Percentiles rank a stretch among this genome's conserved stretches.
Conservation (phyloP, 2,797 vertebrate species). For the Potorous gilbertii region DNA sequence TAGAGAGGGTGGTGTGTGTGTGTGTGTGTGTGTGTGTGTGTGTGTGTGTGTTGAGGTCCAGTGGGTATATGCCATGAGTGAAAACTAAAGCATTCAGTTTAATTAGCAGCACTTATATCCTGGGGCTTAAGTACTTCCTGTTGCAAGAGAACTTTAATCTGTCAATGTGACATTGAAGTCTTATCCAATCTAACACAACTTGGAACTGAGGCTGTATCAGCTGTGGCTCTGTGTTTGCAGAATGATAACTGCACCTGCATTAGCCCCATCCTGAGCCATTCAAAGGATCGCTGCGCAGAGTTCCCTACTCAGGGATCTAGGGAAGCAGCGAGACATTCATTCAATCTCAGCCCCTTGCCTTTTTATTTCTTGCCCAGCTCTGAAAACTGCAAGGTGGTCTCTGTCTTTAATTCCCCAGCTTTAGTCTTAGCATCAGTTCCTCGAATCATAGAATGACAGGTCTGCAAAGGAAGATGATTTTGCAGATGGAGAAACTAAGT, state of each 20-base stretch:
- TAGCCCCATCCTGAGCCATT: not conserved
- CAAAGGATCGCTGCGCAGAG: not conserved
- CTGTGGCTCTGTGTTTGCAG: not conserved
- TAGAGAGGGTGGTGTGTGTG: not conserved
- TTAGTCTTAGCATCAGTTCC: not conserved
- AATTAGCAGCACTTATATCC: not conserved
- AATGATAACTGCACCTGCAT: not conserved
- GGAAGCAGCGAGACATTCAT: not conserved
- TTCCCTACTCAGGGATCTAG: not conserved
- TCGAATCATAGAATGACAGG: not conserved
- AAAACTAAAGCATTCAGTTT: not conserved
- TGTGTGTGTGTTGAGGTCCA: not conserved
- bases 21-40: too few relatives aligned
- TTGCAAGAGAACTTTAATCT: conserved; percentile 6
- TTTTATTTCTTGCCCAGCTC: not conserved
- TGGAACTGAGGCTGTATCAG: not conserved
- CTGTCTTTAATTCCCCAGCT: not conserved
- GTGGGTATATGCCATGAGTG: not conserved
- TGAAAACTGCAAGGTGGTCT: not conserved
- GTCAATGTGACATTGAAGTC: not conserved
- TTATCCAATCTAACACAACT: not conserved
- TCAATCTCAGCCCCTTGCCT: not conserved
- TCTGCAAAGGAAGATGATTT: not conserved
- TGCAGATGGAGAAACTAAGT: not conserved
- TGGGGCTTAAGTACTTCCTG: not conserved